A percentile compares a stretch with the other conserved stretches of the same genome.
Conservation (phyloP, 2,888 invertebrate genomes). For the Polyommatus iphigenia region DNA sequence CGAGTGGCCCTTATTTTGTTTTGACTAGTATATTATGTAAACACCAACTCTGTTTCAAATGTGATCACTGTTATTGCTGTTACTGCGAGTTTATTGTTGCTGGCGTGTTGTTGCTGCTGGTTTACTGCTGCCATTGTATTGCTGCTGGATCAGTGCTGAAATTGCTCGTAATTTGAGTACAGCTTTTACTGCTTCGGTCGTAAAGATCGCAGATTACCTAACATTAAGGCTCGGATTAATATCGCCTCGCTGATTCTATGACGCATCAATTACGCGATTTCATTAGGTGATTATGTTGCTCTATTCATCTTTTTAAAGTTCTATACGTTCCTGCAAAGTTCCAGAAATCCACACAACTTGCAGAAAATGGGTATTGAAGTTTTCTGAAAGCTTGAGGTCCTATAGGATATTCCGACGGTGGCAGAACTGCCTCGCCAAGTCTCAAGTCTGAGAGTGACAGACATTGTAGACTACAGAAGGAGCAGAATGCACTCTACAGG, state of each 20-base stretch:
- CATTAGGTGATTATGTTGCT: not conserved
- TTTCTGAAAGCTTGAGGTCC: not conserved
- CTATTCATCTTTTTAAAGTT: not conserved
- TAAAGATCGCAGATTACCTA: not conserved
- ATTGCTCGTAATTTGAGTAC: not conserved
- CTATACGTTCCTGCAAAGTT: not conserved
- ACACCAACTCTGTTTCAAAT: not conserved
- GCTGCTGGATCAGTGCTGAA: not conserved
- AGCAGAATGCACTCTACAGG: too few relatives aligned
- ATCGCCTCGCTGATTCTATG: not conserved
- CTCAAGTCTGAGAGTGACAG: too few relatives aligned
- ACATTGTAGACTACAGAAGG: too few relatives aligned
- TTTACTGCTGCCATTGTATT: not conserved
- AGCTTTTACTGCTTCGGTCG: not conserved
- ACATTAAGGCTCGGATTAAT: not conserved
- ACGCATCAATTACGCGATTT: not conserved
- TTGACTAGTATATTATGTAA: not conserved
- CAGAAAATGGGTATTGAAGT: too few relatives aligned
- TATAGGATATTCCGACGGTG: too few relatives aligned
- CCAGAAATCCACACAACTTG: not conserved
- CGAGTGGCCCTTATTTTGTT: too few relatives aligned
- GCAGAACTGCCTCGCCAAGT: too few relatives aligned
- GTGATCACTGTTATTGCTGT: not conserved
- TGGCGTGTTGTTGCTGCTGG: conserved; percentile 1
- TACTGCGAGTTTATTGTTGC: not conserved